Conservation (phyloP, 2,113 vertebrate species). For the Talpa occidentalis region DNA sequence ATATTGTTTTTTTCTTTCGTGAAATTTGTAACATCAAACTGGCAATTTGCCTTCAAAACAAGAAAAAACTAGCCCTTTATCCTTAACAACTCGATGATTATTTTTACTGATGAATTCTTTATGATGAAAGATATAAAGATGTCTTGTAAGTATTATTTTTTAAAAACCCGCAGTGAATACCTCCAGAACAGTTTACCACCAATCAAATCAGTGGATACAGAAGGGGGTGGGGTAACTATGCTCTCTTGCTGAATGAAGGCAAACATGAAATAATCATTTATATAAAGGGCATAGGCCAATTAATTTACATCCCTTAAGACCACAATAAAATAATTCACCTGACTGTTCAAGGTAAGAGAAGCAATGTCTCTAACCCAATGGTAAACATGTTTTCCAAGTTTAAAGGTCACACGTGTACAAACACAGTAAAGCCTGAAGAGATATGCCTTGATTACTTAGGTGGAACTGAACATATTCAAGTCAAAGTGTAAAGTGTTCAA, state of each 20-base stretch:
- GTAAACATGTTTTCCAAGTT: constrained; percentile 31
- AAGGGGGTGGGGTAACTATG: not conserved
- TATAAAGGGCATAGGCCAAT: not conserved
- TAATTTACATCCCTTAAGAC: not conserved
- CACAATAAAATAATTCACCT: not conserved
- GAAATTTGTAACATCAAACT: constrained; percentile 27
- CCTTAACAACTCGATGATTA: not conserved
- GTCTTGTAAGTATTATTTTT: not conserved
- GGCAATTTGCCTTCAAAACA: not conserved
- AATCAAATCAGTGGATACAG: not conserved
- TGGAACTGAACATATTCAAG: not conserved
- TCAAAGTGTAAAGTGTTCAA: not conserved
- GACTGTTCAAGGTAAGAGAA: not conserved
- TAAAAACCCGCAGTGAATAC: not conserved
- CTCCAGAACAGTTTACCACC: not conserved
- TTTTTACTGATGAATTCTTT: constrained; percentile 48
- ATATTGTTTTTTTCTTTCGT: not conserved
- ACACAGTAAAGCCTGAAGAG: not conserved
- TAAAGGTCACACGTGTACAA: not conserved
- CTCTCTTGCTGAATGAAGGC: not conserved
- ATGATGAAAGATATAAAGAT: not conserved
- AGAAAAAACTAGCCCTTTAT: not conserved
- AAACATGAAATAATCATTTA: not conserved
- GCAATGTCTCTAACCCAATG: not conserved
- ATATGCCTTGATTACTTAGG: not conserved